Base-by-base conservation (phyloP, 2,113 vertebrate species). In the Megaleporinus macrocephalus region DNA sequence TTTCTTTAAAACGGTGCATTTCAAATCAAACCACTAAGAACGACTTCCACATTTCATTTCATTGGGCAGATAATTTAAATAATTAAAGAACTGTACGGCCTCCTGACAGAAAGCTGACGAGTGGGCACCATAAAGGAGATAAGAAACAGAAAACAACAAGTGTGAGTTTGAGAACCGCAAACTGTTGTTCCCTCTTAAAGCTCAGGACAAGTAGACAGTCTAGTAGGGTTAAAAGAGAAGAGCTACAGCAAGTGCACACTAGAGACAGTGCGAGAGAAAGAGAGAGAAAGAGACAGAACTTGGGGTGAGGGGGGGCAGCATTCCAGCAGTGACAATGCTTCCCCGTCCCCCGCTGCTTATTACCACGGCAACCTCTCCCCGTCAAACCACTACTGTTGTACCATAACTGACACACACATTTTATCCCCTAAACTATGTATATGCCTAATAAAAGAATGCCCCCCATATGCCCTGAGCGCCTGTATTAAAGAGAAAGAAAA, bases 321-420 rank as follows among this genome's bases (percentile, higher is more conserved):
- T 94, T 94, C 92, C 92, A 88, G 14, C 84, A 81, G 72, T 71
- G 84, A 91, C 90, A 90, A 90, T 74, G 36, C 26, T 63, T 77
- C 63, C 18, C 20, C 15, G 9, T 36, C 62, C 86, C 85, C 73
- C 30, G 65, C 84, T 83, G 73, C 51, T 82, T 49, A 70, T 62
- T 57, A 44, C 76, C 71, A 55, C 71, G 44, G 36, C 74, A 81
- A 78, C 80, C 83, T 82, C 72, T 55, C 84, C 76, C 84, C 81
- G 41, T 20, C 33, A 73, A 76, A 65, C 68, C 81, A 66, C 68
- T 84, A 80, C 82, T 86, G 80, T 78, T 80, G 79, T 62, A 82
- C 83, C 73, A 87, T 85, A 84, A 80, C 86, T 87, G 69, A 78
- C 77, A 30, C 69, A 63, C 44, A 30, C 27, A 51, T 47, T 26